Evolutionary conservation across 2,797 vertebrate genomes (phyloP).

Genomic region (Synanceia verrucosa): DNA sequence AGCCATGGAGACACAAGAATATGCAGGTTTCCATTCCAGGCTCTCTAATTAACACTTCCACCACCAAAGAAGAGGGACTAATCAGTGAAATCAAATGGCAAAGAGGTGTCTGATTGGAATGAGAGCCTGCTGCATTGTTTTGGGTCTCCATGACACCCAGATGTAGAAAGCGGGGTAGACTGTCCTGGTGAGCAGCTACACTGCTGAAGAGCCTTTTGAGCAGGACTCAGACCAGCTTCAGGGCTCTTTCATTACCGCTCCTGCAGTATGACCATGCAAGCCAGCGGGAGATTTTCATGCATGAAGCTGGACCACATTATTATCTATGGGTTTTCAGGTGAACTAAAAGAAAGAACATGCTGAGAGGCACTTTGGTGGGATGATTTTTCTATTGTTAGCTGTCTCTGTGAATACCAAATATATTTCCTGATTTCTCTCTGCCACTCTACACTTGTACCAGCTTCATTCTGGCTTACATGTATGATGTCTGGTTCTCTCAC

Average conservation of each 20-base stretch:
- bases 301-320: background rate
- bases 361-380: background rate
- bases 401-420: background rate
- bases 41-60: background rate
- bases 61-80: background rate
- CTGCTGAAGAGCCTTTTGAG: background rate
- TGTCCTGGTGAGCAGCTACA: background rate
- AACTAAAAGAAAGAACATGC: background rate
- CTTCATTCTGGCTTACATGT: background rate
- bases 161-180: background rate
- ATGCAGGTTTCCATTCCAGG: constrained; percentile 4
- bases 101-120: constrained; percentile 14
- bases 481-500: constrained; percentile 23
- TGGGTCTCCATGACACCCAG: background rate
- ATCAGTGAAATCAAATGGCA: constrained; percentile 18
- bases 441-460: background rate
- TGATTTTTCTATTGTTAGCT: background rate
- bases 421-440: background rate
- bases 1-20: background rate
- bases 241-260: background rate
- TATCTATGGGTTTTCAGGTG: background rate
- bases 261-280: background rate
- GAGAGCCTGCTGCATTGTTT: constrained; percentile 1
- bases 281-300: background rate
- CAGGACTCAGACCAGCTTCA: background rate